A percentile compares a stretch with the other conserved stretches of the same genome.
Evolutionary conservation across 2,888 invertebrate species (phyloP).

Genomic region (Reticulitermes lucifugus): DNA sequence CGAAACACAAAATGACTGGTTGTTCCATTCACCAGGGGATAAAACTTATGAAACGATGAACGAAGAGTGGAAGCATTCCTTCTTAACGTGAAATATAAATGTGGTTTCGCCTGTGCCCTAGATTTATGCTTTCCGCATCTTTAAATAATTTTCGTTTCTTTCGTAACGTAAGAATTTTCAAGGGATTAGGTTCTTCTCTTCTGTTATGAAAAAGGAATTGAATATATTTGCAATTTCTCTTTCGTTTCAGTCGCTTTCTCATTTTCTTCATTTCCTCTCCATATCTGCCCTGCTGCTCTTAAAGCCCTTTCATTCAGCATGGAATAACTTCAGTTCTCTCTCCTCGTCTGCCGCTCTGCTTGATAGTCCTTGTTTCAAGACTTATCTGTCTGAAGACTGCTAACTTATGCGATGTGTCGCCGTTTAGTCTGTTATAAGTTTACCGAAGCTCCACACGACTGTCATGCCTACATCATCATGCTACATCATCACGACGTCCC

Average conservation of each 20-base stretch:
- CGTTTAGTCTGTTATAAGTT: neutral
- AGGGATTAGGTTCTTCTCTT: neutral
- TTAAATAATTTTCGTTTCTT: conserved; percentile 36
- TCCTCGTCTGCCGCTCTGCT: neutral
- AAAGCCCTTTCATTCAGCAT: neutral
- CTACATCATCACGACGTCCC: no score
- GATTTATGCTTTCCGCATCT: conserved; percentile 34
- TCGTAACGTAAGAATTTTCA: conserved; percentile 4
- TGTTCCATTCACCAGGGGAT: neutral
- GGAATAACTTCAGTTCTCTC: neutral
- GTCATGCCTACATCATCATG: no score
- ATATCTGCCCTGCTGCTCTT: neutral
- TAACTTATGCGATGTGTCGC: no score
- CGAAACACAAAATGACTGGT: neutral
- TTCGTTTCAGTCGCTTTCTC: neutral
- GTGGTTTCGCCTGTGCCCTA: neutral
- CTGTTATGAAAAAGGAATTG: conserved; percentile 33
- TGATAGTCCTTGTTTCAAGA: neutral
- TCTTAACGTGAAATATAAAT: conserved; percentile 16
- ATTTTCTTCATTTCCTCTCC: conserved; percentile 31
- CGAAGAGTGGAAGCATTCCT: neutral
- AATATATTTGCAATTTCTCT: conserved; percentile 30
- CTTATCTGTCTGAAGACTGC: neutral
- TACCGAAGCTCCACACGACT: no score
- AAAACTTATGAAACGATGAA: neutral